These are phyloP conservation scores for Lampropteryx suffumata DNA, from an alignment of 2,888 invertebrate species.

Conservation along the genomic window DNA sequence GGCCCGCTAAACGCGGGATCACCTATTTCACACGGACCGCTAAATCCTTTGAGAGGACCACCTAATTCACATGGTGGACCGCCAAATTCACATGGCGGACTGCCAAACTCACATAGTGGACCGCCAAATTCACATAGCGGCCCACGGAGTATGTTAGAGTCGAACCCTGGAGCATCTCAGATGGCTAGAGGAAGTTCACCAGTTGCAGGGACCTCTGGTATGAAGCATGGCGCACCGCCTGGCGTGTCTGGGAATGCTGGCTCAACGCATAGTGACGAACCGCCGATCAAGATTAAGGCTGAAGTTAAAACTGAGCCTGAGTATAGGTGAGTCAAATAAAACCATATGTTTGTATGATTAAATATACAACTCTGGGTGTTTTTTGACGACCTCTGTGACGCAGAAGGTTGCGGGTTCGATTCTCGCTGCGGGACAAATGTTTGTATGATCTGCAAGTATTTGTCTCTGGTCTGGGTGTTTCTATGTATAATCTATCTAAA, in stretches of 20 bases:
- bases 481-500: too few relatives aligned
- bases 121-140: neutral
- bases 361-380: too few relatives aligned
- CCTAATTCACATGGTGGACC: conserved; percentile 1
- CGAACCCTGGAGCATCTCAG: neutral
- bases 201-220: conserved; percentile 21
- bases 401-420: too few relatives aligned
- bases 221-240: conserved; percentile 18
- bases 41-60: conserved; percentile 6
- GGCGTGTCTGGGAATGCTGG: conserved; percentile 29
- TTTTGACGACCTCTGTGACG: too few relatives aligned
- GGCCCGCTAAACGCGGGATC: neutral
- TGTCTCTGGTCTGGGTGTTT: too few relatives aligned
- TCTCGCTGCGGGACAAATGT: too few relatives aligned
- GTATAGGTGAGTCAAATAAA: conserved; percentile 45
- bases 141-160: neutral
- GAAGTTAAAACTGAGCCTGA: conserved; percentile 78
- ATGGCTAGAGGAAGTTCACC: conserved; percentile 18
- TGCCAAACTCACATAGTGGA: neutral
- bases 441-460: too few relatives aligned
- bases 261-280: conserved; percentile 32
- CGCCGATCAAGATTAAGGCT: conserved; percentile 65
- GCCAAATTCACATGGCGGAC: neutral
- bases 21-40: neutral
- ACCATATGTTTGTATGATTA: too few relatives aligned